These are phyloP conservation scores for Cladopsammia gracilis DNA, from an alignment of 64 coral and sea anemone genomes.

Conservation along the genomic window DNA sequence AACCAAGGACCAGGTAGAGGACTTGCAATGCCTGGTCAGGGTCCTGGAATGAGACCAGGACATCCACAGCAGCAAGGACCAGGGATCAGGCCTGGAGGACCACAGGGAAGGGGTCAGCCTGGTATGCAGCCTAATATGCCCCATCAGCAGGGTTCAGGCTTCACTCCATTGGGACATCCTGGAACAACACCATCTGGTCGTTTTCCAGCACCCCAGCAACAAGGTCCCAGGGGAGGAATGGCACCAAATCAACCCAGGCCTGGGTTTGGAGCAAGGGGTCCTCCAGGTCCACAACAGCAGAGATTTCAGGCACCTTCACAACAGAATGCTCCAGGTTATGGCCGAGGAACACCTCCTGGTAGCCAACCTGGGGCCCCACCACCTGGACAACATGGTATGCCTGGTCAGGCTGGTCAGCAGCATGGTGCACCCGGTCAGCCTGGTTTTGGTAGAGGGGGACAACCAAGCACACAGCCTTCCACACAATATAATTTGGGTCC, in stretches of 20 bases:
- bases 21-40: constrained; percentile 17
- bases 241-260: constrained; percentile 54
- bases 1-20: constrained; percentile 76
- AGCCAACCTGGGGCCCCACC: constrained; percentile 40
- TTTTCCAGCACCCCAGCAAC: constrained; percentile 43
- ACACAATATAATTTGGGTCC: constrained; percentile 44
- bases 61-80: constrained; percentile 55
- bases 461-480: constrained; percentile 30
- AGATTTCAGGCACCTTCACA: constrained; percentile 45
- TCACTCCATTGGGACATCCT: constrained; percentile 32
- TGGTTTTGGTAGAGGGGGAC: constrained; percentile 58
- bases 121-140: constrained; percentile 32
- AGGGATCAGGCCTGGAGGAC: constrained; percentile 35
- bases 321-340: constrained; percentile 61
- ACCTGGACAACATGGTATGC: constrained; percentile 42
- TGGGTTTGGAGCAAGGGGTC: constrained; percentile 45
- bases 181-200: constrained; percentile 44
- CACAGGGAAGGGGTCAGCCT: constrained; percentile 40
- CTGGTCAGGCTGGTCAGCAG: constrained; percentile 19
- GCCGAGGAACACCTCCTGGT: constrained; percentile 50
- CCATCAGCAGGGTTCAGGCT: constrained; percentile 13
- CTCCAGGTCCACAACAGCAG: constrained; percentile 60
- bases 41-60: constrained; percentile 49
- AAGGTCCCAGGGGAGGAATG: constrained; percentile 36
- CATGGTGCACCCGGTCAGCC: constrained; percentile 39